Evolutionary conservation across 2,888 invertebrate species (phyloP).

Genomic region (Phrixothrix hirtus): DNA sequence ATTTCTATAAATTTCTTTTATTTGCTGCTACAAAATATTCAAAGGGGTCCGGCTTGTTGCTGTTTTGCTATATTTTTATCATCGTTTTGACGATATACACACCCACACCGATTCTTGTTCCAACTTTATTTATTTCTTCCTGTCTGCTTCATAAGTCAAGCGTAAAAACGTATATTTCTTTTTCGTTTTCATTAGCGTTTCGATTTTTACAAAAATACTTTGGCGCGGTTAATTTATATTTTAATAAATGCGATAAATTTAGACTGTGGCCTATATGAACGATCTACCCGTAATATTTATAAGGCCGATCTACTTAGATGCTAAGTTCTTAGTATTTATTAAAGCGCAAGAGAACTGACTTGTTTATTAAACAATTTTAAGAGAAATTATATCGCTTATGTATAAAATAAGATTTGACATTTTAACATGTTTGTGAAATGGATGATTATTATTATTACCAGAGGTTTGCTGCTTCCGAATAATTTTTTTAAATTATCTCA

Average conservation of each 20-base stretch:
- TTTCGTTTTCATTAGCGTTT: slow-evolving; percentile 28
- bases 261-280: neutral
- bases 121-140: slow-evolving; percentile 48
- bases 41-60: slow-evolving; percentile 1
- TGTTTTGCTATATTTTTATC: slow-evolving; percentile 42
- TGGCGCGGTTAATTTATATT: slow-evolving; percentile 16
- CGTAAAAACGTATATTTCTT: slow-evolving; percentile 37
- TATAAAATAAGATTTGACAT: no score
- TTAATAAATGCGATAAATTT: slow-evolving; percentile 12
- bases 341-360: no score
- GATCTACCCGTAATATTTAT: no score
- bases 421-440: no score
- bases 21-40: slow-evolving; percentile 9
- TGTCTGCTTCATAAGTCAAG: slow-evolving; percentile 40
- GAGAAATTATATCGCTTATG: no score
- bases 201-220: slow-evolving; percentile 22
- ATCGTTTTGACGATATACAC: slow-evolving; percentile 39
- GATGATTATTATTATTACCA: no score
- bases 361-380: no score
- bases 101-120: slow-evolving; percentile 44
- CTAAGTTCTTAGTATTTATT: no score
- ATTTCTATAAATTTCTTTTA: slow-evolving; percentile 5
- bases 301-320: no score
- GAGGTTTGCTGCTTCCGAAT: no score
- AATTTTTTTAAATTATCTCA: no score